Evolutionary conservation across 2,113 vertebrate species (phyloP), one percentile per base, ranked within the genome.

Genomic region (Oncorhynchus mykiss): DNA sequence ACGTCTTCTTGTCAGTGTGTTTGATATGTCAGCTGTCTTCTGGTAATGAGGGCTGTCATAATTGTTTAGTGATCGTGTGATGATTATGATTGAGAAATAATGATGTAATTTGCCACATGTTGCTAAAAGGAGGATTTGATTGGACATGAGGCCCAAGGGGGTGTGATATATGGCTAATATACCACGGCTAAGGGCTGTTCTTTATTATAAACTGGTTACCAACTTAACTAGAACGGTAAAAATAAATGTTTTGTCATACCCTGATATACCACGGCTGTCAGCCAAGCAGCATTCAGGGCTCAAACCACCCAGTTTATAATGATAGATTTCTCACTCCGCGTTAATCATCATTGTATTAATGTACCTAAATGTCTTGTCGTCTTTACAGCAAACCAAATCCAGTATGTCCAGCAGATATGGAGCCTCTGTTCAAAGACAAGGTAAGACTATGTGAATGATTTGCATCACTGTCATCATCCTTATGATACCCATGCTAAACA

Each of bases 371-470:
- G 39, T 45, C 39, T 45, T 11, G 4, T 59, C 16, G 11, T 34
- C 14, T 25, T 34, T 65, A n/a, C 86, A 95, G 94, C 73, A 85
- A 83, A 64, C 78, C 81, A 0, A 92, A 85, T 82, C 91, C 93
- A 0, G 84, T 91, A 60, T 95, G 94, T 80, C 94, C 94, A 9
- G 92, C 90, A 22, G 94, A 95, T 81, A 84, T 77, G 82, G 92
- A 91, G 79, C 90, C 91, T 18, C 87, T 95, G 31, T 93, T 92
- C 86, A 92, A 88, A 81, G 92, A 94, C 80, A 94, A 93, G 93
- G 94, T 95, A 77, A 82, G 76, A 74, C 34, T 20, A 48, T n/a
- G 2, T 11, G 16, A 7, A 45, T 11, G 39, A 45, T 45, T 45
- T 16, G 24, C 7, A n/a, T 68, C 69, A 25, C 39, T 45, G 39